Percentiles rank a stretch among this genome's conserved stretches.
Evolutionary conservation across 2,797 vertebrate genomes (phyloP).

Genomic region (Sebastiscus albofasciatus): DNA sequence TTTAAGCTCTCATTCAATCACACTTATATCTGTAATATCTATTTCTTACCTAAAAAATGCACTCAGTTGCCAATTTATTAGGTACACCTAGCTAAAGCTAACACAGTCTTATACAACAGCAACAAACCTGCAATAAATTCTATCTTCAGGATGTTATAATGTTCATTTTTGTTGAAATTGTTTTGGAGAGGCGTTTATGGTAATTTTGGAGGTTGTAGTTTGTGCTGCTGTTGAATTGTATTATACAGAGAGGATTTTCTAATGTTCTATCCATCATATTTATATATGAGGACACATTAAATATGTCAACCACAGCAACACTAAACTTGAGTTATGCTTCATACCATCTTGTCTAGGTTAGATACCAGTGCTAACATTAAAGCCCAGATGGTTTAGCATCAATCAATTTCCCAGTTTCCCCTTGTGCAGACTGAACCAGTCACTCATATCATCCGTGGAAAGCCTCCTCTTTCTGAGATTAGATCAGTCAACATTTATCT

Average conservation of each 20-base stretch:
- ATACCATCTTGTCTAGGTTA: neutral
- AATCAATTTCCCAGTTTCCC: neutral
- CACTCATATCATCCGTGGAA: slow-evolving; percentile 8
- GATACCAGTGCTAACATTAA: neutral
- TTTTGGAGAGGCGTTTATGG: neutral
- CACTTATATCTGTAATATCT: neutral
- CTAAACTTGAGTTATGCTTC: neutral
- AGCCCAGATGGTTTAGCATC: neutral
- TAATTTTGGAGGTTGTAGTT: neutral
- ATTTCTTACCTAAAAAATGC: neutral
- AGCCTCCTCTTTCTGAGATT: slow-evolving; percentile 17
- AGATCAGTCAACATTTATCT: slow-evolving; percentile 46
- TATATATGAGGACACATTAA: neutral
- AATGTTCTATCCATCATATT: neutral
- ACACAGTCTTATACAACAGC: neutral
- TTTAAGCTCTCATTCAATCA: neutral
- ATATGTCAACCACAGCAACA: neutral
- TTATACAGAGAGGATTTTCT: neutral
- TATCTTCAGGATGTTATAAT: neutral
- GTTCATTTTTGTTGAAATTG: neutral
- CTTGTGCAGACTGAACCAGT: neutral
- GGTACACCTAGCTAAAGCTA: neutral
- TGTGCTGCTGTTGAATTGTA: neutral
- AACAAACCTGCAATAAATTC: neutral
- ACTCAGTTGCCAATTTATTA: neutral